Percentiles rank a stretch among this genome's conserved stretches.
phyloP scores from a whole-genome alignment of 1,140 invertebrate genomes.

The Pteromalus puparum region DNA sequence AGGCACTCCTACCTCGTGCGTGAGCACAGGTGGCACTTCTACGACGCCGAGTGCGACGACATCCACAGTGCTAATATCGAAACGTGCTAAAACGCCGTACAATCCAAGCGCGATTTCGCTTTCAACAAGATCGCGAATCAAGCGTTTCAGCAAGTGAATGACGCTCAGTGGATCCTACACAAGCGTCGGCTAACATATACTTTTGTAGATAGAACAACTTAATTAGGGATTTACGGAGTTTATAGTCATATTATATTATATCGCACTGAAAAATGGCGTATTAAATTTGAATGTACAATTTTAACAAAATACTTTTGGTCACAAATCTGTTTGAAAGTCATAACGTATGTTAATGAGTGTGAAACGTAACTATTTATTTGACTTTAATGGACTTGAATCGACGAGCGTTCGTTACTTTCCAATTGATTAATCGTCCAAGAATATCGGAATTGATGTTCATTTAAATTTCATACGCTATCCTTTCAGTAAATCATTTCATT shows the following conservation, averaged over 20 bases:
- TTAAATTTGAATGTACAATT: neutral
- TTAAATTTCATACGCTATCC: neutral
- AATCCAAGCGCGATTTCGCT: conserved; percentile 66
- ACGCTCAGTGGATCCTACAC: neutral
- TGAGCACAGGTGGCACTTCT: neutral
- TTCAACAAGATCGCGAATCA: conserved; percentile 70
- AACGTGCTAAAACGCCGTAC: conserved; percentile 68
- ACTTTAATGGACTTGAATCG: neutral
- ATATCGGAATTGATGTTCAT: conserved; percentile 21
- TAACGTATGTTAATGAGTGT: neutral
- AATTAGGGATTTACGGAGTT: conserved; percentile 28
- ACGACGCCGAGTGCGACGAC: conserved; percentile 9
- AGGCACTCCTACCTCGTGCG: neutral
- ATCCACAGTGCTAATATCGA: conserved; percentile 58
- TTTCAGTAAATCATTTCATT: conserved; percentile 18
- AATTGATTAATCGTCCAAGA: neutral
- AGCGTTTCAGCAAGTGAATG: conserved; percentile 71
- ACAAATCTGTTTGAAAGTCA: neutral
- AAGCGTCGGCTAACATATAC: conserved; percentile 18
- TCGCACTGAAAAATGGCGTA: neutral
- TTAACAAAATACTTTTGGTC: neutral
- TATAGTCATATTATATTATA: conserved; percentile 38
- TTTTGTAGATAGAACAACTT: conserved; percentile 47
- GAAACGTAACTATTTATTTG: neutral
- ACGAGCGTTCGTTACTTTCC: neutral